Evolutionary conservation across 2,888 invertebrate genomes (phyloP), one percentile per base, ranked within the genome.

Genomic region (Xestia xanthographa): DNA sequence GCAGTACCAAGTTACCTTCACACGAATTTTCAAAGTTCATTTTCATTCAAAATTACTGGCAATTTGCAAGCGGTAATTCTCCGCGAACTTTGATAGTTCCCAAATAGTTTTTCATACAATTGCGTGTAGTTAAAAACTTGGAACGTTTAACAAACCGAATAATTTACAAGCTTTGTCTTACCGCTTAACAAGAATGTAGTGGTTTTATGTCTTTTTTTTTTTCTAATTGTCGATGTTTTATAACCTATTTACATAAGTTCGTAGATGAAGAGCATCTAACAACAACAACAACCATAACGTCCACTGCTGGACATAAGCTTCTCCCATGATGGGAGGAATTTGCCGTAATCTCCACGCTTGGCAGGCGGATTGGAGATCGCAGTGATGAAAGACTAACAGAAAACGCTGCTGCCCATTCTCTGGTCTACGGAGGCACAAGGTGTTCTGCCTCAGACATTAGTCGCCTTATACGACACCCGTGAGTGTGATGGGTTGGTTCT

Each of bases 21-120:
- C 90, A 90, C 89, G 89, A 91, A 92, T 91, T 90, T 92, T 86
- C 87, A 88, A 91, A 92, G 92, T 92, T 92, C 88, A 91, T 91
- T 90, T 89, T 89, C 89, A 91, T 90, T 88, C 90, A 87, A 91
- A 93, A 93, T 93, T 92, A 92, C 93, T 90, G 88, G 91, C 92
- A 93, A 93, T 93, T 93, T 92, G 90, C 92, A 88, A 89, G 90
- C 90, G 86, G 90, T 90, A 92, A 91, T 92, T 93, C 91, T 85
- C 88, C 84, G 83, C 82, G 80, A 93, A 93, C 89, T 93, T 93
- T 92, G 90, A 93, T 93, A 92, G 92, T 92, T 92, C 90, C 84
- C 81, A 89, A 92, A 93, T 93, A 91, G 92, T 92, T 92, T 92
- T 93, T 92, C 91, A 89, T 90, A 90, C 90, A 87, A 91, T 90